A percentile compares a stretch with the other conserved stretches of the same genome.
Conservation (phyloP, 2,113 vertebrate genomes). For the Porphyrio hochstetteri region DNA sequence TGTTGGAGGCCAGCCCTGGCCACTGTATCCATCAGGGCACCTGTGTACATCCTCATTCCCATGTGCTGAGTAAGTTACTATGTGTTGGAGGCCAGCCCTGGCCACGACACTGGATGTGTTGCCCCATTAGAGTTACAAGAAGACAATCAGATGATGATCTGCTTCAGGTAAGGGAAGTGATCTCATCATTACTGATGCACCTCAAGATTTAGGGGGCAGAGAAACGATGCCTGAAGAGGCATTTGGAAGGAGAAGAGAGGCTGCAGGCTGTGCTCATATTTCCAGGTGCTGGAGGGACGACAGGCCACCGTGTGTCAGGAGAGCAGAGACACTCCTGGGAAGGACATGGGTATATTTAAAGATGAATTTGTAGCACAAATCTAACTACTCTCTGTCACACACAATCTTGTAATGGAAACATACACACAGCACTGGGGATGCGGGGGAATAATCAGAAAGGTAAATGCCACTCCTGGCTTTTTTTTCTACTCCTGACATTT, state of each 20-base stretch:
- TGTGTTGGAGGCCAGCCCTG: rapidly evolving
- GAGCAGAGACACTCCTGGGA: rapidly evolving
- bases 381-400: neutral
- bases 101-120: rapidly evolving
- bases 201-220: neutral
- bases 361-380: neutral
- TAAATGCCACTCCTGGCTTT: conserved; percentile 13
- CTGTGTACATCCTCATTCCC: neutral
- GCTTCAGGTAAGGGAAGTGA: rapidly evolving
- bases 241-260: neutral
- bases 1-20: rapidly evolving
- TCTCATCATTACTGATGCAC: rapidly evolving
- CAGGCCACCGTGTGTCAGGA: rapidly evolving
- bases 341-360: rapidly evolving
- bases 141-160: rapidly evolving
- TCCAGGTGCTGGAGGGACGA: neutral
- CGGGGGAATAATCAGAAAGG: conserved; percentile 1
- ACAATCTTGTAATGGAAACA: rapidly evolving
- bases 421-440: neutral
- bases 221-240: neutral
- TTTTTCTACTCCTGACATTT: neutral
- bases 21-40: too few relatives aligned
- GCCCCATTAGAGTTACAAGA: rapidly evolving
- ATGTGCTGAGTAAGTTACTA: rapidly evolving
- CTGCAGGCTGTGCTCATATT: neutral